These are phyloP conservation scores for Nemurella pictetii DNA, from an alignment of 2,888 invertebrate species.

Conservation along the genomic window DNA sequence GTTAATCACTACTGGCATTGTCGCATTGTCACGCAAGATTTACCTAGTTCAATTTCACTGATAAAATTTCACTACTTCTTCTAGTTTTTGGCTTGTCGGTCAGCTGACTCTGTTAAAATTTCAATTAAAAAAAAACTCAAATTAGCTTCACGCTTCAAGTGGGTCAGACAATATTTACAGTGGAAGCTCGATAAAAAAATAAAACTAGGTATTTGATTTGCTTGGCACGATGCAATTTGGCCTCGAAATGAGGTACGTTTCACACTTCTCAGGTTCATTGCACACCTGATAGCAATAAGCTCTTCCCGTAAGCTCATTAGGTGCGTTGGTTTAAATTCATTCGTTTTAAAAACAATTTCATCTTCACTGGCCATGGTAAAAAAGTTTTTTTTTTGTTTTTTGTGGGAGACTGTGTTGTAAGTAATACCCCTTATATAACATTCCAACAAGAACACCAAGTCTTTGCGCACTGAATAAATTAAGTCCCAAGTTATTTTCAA, in stretches of 20 bases:
- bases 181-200: neutral
- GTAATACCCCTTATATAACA: neutral
- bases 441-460: neutral
- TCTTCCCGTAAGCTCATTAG: neutral
- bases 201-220: neutral
- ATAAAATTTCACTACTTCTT: neutral
- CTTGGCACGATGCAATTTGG: neutral
- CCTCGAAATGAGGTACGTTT: neutral
- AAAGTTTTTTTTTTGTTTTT: neutral
- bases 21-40: neutral
- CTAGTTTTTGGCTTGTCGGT: neutral
- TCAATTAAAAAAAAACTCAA: neutral
- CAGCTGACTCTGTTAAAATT: neutral
- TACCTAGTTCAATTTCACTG: neutral
- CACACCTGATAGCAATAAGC: neutral
- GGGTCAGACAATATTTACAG: neutral
- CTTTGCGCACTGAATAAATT: neutral
- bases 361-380: neutral
- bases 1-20: neutral
- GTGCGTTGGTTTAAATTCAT: neutral
- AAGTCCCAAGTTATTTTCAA: neutral
- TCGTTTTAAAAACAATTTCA: neutral
- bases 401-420: neutral
- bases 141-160: neutral
- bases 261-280: neutral